phyloP scores from a whole-genome alignment of 2,113 vertebrate genomes.

The Scalopus aquaticus region DNA sequence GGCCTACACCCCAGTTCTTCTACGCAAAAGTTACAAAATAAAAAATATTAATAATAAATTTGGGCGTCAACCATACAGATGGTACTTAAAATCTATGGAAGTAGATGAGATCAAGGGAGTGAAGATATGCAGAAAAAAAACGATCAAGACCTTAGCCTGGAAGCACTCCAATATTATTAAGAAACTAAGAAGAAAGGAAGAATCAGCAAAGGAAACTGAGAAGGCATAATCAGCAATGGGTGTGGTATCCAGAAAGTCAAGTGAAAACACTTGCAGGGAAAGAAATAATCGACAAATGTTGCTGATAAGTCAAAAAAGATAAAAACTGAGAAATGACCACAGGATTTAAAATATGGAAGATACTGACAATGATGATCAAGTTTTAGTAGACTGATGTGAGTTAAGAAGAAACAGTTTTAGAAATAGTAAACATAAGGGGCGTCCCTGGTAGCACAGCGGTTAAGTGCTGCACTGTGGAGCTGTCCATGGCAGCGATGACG shows the following conservation, averaged over 20 bases:
- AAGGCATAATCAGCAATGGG: neutral
- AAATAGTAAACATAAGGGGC: neutral
- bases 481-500: no score
- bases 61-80: neutral
- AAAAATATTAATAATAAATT: neutral
- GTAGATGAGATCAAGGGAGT: neutral
- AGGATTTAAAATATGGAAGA: slow-evolving; percentile 24
- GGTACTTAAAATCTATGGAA: neutral
- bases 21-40: no score
- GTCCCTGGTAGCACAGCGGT: no score
- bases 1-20: no score
- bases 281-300: slow-evolving; percentile 24
- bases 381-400: neutral
- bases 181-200: neutral
- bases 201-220: neutral
- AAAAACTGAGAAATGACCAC: neutral
- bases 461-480: no score
- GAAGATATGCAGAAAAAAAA: neutral
- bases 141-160: neutral
- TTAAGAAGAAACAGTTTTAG: neutral
- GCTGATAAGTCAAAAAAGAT: neutral
- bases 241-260: neutral
- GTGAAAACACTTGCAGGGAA: slow-evolving; percentile 1
- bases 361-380: neutral
- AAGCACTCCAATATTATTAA: neutral